phyloP scores from a whole-genome alignment of 2,113 vertebrate species.

The Tichodroma muraria region DNA sequence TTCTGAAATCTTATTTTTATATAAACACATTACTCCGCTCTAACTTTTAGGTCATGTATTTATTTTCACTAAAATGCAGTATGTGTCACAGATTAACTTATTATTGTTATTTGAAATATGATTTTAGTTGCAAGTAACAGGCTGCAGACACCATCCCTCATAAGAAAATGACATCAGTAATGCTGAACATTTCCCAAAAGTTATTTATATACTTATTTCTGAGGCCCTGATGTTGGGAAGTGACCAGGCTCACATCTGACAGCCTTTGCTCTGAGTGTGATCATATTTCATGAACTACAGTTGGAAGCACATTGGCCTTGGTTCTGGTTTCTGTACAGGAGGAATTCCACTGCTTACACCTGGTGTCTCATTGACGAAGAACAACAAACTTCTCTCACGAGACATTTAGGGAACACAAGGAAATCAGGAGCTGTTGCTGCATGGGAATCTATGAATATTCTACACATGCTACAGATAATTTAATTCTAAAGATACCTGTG shows the following conservation, averaged over 20 bases:
- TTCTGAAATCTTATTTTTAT: neutral
- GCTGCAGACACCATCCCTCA: neutral
- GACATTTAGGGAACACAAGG: neutral
- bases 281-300: neutral
- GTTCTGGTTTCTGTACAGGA: neutral
- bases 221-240: neutral
- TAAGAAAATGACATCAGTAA: neutral
- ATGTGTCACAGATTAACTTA: neutral
- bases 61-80: neutral
- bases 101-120: neutral
- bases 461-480: neutral
- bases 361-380: neutral
- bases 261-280: neutral
- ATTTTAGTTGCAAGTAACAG: neutral
- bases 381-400: neutral
- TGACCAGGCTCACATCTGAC: neutral
- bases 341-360: neutral
- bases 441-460: neutral
- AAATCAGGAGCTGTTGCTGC: neutral
- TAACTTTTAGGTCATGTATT: neutral
- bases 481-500: conserved; percentile 62
- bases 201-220: neutral
- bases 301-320: neutral
- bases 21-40: neutral
- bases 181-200: neutral